Percentiles rank a stretch among this genome's conserved stretches.
These are phyloP conservation scores for Neocloeon triangulifer DNA, from an alignment of 1,140 invertebrate species.

Conservation along the genomic window DNA sequence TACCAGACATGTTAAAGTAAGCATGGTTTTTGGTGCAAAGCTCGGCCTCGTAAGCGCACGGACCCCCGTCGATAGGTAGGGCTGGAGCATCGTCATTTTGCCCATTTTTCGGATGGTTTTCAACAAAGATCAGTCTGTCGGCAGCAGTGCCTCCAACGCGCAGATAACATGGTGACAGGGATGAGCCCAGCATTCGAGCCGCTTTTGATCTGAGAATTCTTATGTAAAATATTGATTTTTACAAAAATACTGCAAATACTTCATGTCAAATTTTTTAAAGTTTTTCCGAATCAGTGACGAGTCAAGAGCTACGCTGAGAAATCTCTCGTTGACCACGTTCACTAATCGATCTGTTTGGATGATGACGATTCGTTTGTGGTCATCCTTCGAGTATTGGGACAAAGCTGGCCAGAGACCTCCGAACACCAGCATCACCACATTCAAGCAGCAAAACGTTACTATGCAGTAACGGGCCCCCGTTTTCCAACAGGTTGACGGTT, in stretches of 20 bases:
- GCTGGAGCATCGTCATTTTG: neutral
- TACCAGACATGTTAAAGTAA: slow-evolving; percentile 22
- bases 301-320: slow-evolving; percentile 8
- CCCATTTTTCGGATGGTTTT: neutral
- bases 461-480: too few relatives aligned
- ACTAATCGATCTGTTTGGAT: too few relatives aligned
- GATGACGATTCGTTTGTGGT: too few relatives aligned
- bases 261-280: slow-evolving; percentile 6
- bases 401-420: too few relatives aligned
- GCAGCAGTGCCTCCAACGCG: slow-evolving; percentile 40
- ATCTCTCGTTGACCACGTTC: slow-evolving; percentile 3
- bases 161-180: slow-evolving; percentile 31
- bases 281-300: slow-evolving; percentile 5
- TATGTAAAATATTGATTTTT: neutral
- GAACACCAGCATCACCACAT: too few relatives aligned
- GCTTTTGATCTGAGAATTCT: neutral
- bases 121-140: slow-evolving; percentile 33
- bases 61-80: slow-evolving; percentile 6
- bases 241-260: slow-evolving; percentile 1
- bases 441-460: too few relatives aligned
- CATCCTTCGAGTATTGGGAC: too few relatives aligned
- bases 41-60: slow-evolving; percentile 15
- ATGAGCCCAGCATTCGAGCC: slow-evolving; percentile 25
- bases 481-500: too few relatives aligned
- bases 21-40: slow-evolving; percentile 11